These are phyloP conservation scores for Elysia chlorotica DNA, from an alignment of 1,140 invertebrate species.

Conservation along the genomic window DNA sequence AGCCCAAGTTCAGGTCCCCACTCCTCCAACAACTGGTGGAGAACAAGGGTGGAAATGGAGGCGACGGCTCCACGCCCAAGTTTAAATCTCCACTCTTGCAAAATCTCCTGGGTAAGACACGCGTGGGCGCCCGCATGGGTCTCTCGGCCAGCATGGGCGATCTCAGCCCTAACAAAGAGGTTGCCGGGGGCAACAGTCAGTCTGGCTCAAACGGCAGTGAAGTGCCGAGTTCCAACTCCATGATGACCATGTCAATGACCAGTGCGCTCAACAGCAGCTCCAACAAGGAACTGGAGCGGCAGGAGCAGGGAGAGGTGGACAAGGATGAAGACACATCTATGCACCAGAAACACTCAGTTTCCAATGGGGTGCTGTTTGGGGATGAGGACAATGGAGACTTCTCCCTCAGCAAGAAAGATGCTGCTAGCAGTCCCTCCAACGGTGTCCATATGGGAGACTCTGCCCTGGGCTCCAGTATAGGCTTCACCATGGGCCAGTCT, in stretches of 20 bases:
- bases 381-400: too few relatives aligned
- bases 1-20: slow-evolving; percentile 51
- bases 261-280: background rate
- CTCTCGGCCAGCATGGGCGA: slow-evolving; percentile 27
- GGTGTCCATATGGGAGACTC: slow-evolving; percentile 23
- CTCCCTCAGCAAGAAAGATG: background rate
- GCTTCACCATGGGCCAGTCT: too few relatives aligned
- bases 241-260: too few relatives aligned
- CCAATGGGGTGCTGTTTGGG: too few relatives aligned
- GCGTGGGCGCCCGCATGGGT: slow-evolving; percentile 30
- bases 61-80: slow-evolving; percentile 23
- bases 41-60: slow-evolving; percentile 27
- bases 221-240: background rate
- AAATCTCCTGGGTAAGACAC: slow-evolving; percentile 42
- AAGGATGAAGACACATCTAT: slow-evolving; percentile 39
- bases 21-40: slow-evolving; percentile 50
- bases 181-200: slow-evolving; percentile 5
- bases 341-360: too few relatives aligned
- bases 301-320: slow-evolving; percentile 24
- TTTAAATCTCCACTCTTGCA: slow-evolving; percentile 47
- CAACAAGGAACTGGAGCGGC: slow-evolving; percentile 11
- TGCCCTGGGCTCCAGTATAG: slow-evolving; percentile 18
- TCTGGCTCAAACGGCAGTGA: background rate
- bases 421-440: too few relatives aligned
- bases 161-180: slow-evolving; percentile 15